Evolutionary conservation across 2,113 vertebrate species (phyloP).

Genomic region (Orthonyx spaldingii): DNA sequence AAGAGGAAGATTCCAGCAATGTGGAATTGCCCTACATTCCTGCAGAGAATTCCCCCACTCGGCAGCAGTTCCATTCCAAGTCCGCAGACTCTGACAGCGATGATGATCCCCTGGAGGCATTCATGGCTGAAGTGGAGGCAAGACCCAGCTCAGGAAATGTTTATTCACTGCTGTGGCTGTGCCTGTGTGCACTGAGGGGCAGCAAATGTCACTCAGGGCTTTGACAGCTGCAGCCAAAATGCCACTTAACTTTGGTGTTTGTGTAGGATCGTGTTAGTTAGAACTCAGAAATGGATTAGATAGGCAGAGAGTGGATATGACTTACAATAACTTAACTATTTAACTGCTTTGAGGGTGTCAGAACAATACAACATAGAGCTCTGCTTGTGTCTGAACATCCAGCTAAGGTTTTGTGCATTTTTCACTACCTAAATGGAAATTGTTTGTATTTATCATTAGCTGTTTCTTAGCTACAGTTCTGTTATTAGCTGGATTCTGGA

Average conservation of each 20-base stretch:
- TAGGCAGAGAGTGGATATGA: neutral
- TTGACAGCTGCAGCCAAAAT: neutral
- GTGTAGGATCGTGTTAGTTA: neutral
- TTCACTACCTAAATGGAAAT: neutral
- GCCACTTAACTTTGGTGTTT: neutral
- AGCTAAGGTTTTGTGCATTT: neutral
- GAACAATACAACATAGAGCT: neutral
- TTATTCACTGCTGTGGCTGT: neutral
- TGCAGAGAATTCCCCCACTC: constrained; percentile 95
- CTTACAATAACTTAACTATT: neutral
- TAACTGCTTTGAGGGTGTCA: neutral
- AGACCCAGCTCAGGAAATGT: neutral
- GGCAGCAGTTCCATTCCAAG: constrained; percentile 88
- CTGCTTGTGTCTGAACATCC: neutral
- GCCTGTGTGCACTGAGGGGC: neutral
- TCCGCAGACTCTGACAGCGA: constrained; percentile 90
- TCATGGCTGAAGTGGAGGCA: constrained; percentile 99
- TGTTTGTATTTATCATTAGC: neutral
- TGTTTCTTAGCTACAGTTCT: neutral
- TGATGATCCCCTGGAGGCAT: constrained; percentile 95
- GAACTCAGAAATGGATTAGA: neutral
- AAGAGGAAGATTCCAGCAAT: constrained; percentile 91
- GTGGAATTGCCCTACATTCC: constrained; percentile 95
- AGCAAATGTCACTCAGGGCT: neutral
- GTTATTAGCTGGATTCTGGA: neutral